Base-by-base conservation (phyloP, 2,113 vertebrate species). In the Piaya cayana region DNA sequence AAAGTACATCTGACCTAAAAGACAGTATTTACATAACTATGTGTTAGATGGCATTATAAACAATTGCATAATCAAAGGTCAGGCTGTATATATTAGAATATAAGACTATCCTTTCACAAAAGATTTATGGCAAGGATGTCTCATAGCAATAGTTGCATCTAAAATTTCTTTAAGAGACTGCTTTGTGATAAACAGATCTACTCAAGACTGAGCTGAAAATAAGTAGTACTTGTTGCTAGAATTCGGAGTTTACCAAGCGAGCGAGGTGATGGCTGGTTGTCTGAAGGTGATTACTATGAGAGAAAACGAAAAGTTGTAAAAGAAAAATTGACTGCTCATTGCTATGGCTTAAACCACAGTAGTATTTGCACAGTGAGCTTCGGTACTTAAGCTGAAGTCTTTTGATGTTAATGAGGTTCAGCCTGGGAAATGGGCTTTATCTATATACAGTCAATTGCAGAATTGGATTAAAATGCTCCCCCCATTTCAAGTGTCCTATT, bases 51-150 rank as follows among this genome's bases (percentile, higher is more conserved):
- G 79, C 21, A 59, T 63, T 79, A 91, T 43, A 76, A 85, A 68
- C 39, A 65, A 49, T 42, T 89, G 69, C 69, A 87, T 76, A 89
- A 93, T 91, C 52, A 88, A 89, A 95, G 78, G 86, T 89, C 89
- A 91, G 43, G n/a, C n/a, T 80, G n/a, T 58, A 62, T 42, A 42
- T 18, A 56, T 11, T 50, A 43, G 50, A 89, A 84, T 62, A 81
- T 1, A 1, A 49, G 27, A 82, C 16, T 11, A 43, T 30, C n/a
- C 50, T 85, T 56, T 59, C 45, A 78, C 49, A 88, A 72, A 93
- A 60, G 82, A 29, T 56, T 30, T 20, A 36, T 63, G 27, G 60
- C 42, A 49, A 68, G 29, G 20, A 74, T 9, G 22, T 89, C 58
- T 21, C 39, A 58, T 5, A 55, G 17, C 82, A 94, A 79, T 12